Conservation (phyloP, 2,888 invertebrate genomes). For the Cacoxenus indagator region DNA sequence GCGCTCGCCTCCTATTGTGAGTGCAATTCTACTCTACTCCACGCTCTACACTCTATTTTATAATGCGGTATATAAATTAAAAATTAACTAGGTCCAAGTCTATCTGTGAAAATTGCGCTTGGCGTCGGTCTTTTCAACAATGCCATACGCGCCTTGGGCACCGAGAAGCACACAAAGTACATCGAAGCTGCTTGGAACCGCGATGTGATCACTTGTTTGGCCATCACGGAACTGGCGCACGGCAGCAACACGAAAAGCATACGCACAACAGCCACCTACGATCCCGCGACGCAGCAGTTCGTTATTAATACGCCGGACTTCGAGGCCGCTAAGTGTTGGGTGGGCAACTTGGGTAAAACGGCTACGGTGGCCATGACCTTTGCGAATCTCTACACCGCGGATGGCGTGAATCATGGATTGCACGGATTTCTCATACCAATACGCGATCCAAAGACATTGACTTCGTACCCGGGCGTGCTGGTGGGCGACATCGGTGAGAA, state of each 20-base stretch:
- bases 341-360: constrained; percentile 91
- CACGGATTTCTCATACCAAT: constrained; percentile 92
- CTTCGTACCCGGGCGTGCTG: constrained; percentile 85
- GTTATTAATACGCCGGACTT: constrained; percentile 93
- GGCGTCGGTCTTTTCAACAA: constrained; percentile 83
- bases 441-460: constrained; percentile 81
- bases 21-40: background rate
- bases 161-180: constrained; percentile 80
- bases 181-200: constrained; percentile 80
- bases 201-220: constrained; percentile 85
- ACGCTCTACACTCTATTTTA: no score
- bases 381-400: constrained; percentile 88
- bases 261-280: constrained; percentile 91
- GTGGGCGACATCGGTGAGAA: constrained; percentile 96
- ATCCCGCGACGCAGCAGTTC: constrained; percentile 82
- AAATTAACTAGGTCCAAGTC: constrained; percentile 72
- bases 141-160: constrained; percentile 81
- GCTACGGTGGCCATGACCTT: constrained; percentile 90
- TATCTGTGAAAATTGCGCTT: constrained; percentile 84
- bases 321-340: constrained; percentile 97
- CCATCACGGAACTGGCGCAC: constrained; percentile 93
- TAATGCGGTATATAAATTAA: background rate
- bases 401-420: constrained; percentile 84
- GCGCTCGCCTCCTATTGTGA: constrained; percentile 77
- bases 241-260: constrained; percentile 94